Conservation (phyloP, 2,113 vertebrate genomes). For the Notiomystis cincta region DNA sequence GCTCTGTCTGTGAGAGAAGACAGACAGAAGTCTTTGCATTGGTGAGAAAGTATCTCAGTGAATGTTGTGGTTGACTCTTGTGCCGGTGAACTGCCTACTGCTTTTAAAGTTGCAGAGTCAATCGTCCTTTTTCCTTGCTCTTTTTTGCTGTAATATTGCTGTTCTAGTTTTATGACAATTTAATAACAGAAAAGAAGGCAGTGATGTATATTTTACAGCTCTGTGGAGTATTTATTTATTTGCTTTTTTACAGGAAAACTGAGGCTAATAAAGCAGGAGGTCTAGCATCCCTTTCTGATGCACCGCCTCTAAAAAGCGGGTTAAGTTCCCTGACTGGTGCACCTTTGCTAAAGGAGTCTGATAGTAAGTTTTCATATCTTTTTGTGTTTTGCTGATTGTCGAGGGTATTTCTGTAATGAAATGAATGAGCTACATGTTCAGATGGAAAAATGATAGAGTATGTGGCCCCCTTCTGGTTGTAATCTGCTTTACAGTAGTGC, state of each 20-base stretch:
- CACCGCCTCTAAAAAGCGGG: constrained; percentile 42
- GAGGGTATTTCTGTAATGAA: not conserved
- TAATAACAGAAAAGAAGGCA: not conserved
- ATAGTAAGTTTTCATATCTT: constrained; percentile 61
- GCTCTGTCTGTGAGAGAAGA: not conserved
- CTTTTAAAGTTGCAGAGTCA: not conserved
- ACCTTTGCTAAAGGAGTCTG: constrained; percentile 63
- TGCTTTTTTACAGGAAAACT: constrained; percentile 73
- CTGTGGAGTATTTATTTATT: not conserved
- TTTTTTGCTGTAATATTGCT: not conserved
- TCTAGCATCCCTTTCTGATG: constrained; percentile 65
- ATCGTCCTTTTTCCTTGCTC: not conserved
- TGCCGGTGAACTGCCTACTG: not conserved
- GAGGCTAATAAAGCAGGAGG: constrained; percentile 56
- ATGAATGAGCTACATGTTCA: not conserved
- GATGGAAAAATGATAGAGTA: not conserved
- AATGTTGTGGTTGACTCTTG: not conserved
- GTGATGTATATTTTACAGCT: not conserved
- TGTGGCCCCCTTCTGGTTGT: not conserved
- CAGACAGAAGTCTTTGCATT: constrained; percentile 5
- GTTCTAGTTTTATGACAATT: not conserved
- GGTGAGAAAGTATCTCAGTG: constrained; percentile 49
- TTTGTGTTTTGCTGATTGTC: not conserved
- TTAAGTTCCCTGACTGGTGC: constrained; percentile 61
- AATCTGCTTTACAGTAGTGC: not conserved